Conservation (phyloP, 2,113 vertebrate genomes). For the rat (Rattus norvegicus) region GRCr8 NC_086023.1:147740001-147740500, state of each 20-base stretch:
- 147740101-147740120: neutral
- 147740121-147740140: neutral
- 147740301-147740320: neutral
- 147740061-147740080: neutral
- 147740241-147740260: neutral
- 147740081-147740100: neutral
- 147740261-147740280: neutral
- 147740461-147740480: neutral
- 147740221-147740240: neutral
- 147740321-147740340: neutral
- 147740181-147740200: neutral
- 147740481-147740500: neutral
- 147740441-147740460: neutral
- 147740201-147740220: slow-evolving; percentile 1
- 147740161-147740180: neutral
- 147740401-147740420: neutral
- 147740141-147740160: neutral
- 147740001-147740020: slow-evolving; percentile 44
- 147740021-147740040: neutral
- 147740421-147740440: neutral
- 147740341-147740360: neutral
- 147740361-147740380: neutral
- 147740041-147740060: slow-evolving; percentile 47
- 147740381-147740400: neutral
- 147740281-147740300: neutral